Conservation (phyloP, 2,888 invertebrate genomes). For the Tenthredo amoena region DNA sequence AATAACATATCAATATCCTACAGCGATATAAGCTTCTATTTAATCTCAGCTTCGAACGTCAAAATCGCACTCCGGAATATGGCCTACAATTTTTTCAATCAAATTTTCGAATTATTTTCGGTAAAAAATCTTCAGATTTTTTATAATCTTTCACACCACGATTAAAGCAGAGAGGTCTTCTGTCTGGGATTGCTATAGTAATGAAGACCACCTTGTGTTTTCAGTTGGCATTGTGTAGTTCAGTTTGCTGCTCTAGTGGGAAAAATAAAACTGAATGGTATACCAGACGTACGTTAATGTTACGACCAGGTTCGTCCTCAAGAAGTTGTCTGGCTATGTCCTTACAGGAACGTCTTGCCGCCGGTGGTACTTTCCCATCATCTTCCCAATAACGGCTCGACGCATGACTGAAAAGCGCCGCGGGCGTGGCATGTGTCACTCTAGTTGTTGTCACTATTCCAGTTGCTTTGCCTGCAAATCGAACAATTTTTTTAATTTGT, state of each 20-base stretch:
- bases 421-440: conserved; percentile 90
- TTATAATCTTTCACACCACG: too few relatives aligned
- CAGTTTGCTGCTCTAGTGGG: too few relatives aligned
- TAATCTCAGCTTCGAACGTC: not conserved
- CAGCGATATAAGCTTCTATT: not conserved
- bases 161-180: too few relatives aligned
- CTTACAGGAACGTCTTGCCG: conserved; percentile 86
- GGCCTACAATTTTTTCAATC: not conserved
- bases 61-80: not conserved
- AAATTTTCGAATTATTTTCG: not conserved
- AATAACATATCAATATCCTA: not conserved
- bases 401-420: conserved; percentile 88
- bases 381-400: conserved; percentile 90
- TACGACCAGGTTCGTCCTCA: conserved; percentile 88
- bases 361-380: conserved; percentile 87
- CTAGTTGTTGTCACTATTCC: conserved; percentile 90
- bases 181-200: not conserved
- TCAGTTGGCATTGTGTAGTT: not conserved
- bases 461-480: conserved; percentile 84
- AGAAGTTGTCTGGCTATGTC: conserved; percentile 89
- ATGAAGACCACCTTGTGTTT: not conserved
- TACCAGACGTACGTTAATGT: conserved; percentile 83
- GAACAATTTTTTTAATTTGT: not conserved
- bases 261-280: conserved; percentile 6
- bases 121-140: not conserved